These are phyloP conservation scores for Diarsia dahlii DNA, from an alignment of 2,888 invertebrate species.

Conservation along the genomic window DNA sequence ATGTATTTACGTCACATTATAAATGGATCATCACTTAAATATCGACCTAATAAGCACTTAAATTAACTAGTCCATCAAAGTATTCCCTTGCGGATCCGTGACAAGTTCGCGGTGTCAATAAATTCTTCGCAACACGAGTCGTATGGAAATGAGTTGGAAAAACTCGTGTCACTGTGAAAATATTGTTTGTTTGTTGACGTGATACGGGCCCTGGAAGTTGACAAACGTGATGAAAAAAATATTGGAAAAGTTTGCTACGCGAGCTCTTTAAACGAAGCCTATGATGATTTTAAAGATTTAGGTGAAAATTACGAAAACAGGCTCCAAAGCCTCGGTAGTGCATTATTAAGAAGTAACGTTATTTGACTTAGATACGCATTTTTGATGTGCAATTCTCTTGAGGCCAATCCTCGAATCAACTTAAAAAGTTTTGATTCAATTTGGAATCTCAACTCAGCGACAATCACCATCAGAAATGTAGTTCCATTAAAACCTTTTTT, in stretches of 20 bases:
- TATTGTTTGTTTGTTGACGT: slow-evolving; percentile 86
- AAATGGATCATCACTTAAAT: not conserved
- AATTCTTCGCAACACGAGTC: slow-evolving; percentile 77
- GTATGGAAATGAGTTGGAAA: slow-evolving; percentile 84
- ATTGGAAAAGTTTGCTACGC: slow-evolving; percentile 84
- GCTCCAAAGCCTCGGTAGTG: slow-evolving; percentile 39
- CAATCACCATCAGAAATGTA: not conserved
- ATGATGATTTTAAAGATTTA: slow-evolving; percentile 68
- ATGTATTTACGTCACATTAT: not conserved
- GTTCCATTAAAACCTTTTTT: not conserved
- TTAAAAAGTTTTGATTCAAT: not conserved
- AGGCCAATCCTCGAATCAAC: not conserved
- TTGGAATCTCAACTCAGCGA: not conserved
- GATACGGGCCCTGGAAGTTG: slow-evolving; percentile 79
- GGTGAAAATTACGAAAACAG: slow-evolving; percentile 58
- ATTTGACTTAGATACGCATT: not conserved
- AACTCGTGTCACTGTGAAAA: slow-evolving; percentile 81
- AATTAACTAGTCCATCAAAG: slow-evolving; percentile 71
- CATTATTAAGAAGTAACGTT: slow-evolving; percentile 16
- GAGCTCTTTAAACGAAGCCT: slow-evolving; percentile 76
- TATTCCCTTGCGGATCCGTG: slow-evolving; percentile 67
- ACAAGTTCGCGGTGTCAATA: slow-evolving; percentile 75
- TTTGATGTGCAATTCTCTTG: not conserved
- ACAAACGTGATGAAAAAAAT: slow-evolving; percentile 87
- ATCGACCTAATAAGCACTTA: not conserved